Evolutionary conservation across 1,140 invertebrate species (phyloP).

Genomic region (Drosophila melanogaster): DNA sequence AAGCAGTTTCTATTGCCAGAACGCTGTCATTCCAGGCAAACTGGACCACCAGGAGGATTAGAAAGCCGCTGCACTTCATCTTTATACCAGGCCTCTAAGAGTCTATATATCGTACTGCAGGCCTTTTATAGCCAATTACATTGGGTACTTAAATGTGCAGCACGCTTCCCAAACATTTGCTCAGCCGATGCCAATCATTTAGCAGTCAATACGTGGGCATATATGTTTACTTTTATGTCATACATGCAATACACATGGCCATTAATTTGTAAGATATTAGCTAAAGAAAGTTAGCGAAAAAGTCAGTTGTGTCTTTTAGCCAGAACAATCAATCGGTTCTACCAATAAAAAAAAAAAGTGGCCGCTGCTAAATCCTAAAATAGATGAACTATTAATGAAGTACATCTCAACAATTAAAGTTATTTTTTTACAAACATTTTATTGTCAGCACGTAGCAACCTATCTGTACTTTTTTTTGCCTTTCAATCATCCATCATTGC

Average conservation of each 20-base stretch:
- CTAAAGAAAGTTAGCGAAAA: too few relatives aligned
- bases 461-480: neutral
- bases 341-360: too few relatives aligned
- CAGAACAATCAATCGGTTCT: too few relatives aligned
- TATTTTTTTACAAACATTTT: neutral
- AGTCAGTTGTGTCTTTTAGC: too few relatives aligned
- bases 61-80: constrained; percentile 2
- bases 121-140: neutral
- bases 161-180: constrained; percentile 15
- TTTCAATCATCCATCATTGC: constrained; percentile 12
- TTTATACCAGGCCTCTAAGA: neutral
- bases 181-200: constrained; percentile 10
- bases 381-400: too few relatives aligned
- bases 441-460: neutral
- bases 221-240: neutral
- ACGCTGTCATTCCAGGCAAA: neutral
- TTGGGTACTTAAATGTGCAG: neutral
- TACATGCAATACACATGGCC: neutral
- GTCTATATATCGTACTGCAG: neutral
- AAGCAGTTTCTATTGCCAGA: constrained; percentile 1
- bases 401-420: too few relatives aligned
- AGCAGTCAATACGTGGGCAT: neutral
- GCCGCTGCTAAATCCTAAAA: too few relatives aligned
- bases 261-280: too few relatives aligned
- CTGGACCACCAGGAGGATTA: constrained; percentile 3